Evolutionary conservation across 2,888 invertebrate species (phyloP), one percentile per base, ranked within the genome.

Genomic region (Apamea sordens): DNA sequence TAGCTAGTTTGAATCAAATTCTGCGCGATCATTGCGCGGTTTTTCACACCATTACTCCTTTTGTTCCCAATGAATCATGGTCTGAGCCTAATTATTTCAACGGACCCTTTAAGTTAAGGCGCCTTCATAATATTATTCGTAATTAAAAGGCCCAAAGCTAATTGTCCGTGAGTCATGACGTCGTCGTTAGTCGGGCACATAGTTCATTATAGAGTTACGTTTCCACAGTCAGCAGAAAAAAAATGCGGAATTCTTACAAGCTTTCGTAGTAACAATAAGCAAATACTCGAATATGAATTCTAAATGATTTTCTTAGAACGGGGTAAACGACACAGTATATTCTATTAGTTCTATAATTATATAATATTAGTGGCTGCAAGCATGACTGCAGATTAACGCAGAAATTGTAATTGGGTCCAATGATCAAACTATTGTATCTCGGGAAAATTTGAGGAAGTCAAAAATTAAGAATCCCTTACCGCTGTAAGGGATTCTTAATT

Each of bases 11-110:
- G 69, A 80, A 75, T 86, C 75, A 88, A 90, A 91, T 90, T 92
- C 82, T 83, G 90, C 89, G 84, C 87, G 92, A 92, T 93, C 90
- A 91, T 88, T 85, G 90, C 82, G 88, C 86, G 91, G 90, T 90
- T 93, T 95, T 92, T 93, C 95, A 94, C 92, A 91, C 94, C 95
- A 96, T 96, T 96, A 96, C 94, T 91, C 93, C 95, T 93, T 95
- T 96, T 96, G 94, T 94, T 91, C 84, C 78, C 91, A 92, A 93
- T 93, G 94, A 95, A 94, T 95, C 94, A 94, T 90, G 92, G 91
- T 89, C 92, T 93, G 93, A 82, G 93, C 93, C 94, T 96, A 96
- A 96, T 96, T 96, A 95, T 95, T 94, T 93, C 90, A 90, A 91
- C 93, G 91, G 83, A 91, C 92, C 91, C 93, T 93, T 93, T 93